Percentiles rank a stretch among this genome's conserved stretches.
These are phyloP conservation scores for Brachyopa scutellaris DNA, from an alignment of 2,888 invertebrate species.

Conservation along the genomic window DNA sequence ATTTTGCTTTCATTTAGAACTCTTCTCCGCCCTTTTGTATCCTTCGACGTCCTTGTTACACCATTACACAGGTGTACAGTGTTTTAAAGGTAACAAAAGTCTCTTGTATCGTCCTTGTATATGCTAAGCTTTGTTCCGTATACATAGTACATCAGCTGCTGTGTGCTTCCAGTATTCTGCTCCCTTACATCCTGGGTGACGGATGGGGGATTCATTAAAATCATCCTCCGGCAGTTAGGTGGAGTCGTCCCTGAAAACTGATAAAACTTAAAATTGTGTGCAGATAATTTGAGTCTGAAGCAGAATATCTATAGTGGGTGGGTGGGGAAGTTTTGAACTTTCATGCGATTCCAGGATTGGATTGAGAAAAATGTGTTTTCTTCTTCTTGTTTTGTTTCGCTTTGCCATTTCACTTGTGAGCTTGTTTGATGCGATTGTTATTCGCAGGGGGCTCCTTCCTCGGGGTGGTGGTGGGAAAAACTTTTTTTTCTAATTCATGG, in stretches of 20 bases:
- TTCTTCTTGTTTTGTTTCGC: not conserved
- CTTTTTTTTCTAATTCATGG: conserved; percentile 27
- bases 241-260: conserved; percentile 9
- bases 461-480: not conserved
- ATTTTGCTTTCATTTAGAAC: conserved; percentile 34
- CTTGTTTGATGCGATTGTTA: conserved; percentile 36
- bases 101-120: no score
- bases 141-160: no score
- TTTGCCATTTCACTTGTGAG: conserved; percentile 37
- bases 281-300: conserved; percentile 41
- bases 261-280: conserved; percentile 34
- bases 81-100: not conserved
- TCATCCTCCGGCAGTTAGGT: conserved; percentile 18
- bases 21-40: not conserved
- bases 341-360: conserved; percentile 34
- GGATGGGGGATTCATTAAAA: conserved; percentile 40
- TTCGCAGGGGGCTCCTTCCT: conserved; percentile 1
- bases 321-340: not conserved
- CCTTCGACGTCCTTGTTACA: not conserved
- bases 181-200: not conserved
- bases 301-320: not conserved
- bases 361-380: conserved; percentile 4
- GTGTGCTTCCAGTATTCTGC: not conserved
- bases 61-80: not conserved
- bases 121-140: no score